Evolutionary conservation across 2,797 vertebrate species (phyloP).

Genomic region (Rallus crepitans): DNA sequence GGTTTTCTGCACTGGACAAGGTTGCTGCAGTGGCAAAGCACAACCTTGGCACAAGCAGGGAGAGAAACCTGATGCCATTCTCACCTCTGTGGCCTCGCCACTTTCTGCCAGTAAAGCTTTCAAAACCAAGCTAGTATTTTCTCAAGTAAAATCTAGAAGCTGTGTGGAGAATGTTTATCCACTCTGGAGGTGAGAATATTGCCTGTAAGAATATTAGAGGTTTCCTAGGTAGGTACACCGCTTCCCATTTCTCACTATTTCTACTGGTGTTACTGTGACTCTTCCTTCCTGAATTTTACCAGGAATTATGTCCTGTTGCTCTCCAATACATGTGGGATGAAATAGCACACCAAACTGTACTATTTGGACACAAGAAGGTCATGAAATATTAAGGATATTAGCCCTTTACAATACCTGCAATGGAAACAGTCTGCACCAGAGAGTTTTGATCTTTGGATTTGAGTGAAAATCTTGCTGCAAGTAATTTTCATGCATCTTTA

Average conservation of each 20-base stretch:
- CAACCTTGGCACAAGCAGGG: not conserved
- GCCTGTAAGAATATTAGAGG: not conserved
- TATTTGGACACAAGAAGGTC: not conserved
- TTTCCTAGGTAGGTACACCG: not conserved
- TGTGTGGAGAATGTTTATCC: not conserved
- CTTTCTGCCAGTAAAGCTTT: not conserved
- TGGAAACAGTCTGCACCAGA: not conserved
- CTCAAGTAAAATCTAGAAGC: not conserved
- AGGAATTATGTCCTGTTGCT: not conserved
- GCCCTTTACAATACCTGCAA: not conserved
- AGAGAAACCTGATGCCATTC: not conserved
- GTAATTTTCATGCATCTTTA: constrained; percentile 45
- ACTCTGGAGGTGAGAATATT: not conserved
- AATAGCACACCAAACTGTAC: not conserved
- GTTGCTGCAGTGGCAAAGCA: not conserved
- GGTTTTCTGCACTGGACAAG: not conserved
- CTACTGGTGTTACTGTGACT: not conserved
- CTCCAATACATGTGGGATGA: not conserved
- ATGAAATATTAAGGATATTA: not conserved
- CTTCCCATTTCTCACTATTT: not conserved
- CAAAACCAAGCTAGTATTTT: not conserved
- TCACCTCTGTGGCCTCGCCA: not conserved
- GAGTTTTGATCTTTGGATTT: not conserved
- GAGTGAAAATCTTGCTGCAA: constrained; percentile 5
- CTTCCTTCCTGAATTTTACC: not conserved